Evolutionary conservation across 2,797 vertebrate genomes (phyloP).

Genomic region (Tapera naevia): DNA sequence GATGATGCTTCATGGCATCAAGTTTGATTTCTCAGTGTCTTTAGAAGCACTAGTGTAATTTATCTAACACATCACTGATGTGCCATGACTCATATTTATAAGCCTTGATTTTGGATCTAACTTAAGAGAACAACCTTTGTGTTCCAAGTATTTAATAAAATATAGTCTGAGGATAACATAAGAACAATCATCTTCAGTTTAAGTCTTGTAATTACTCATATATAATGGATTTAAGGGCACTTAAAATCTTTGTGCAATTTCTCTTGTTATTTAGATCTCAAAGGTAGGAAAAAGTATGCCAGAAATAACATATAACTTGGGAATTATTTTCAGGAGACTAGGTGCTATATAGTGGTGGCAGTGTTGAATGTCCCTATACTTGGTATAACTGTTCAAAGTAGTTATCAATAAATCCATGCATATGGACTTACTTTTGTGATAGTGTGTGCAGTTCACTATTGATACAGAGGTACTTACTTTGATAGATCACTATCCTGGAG

Average conservation of each 20-base stretch:
- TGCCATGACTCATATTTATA: not conserved
- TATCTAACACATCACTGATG: not conserved
- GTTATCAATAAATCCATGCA: not conserved
- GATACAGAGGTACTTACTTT: not conserved
- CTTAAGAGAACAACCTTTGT: not conserved
- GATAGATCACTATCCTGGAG: not conserved
- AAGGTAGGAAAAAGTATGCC: not conserved
- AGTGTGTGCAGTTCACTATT: not conserved
- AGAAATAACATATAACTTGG: not conserved
- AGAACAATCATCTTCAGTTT: not conserved
- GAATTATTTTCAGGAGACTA: not conserved
- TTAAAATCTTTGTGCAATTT: not conserved
- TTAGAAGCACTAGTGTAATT: not conserved
- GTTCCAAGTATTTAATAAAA: not conserved
- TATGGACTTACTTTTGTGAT: not conserved
- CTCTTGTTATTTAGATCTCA: not conserved
- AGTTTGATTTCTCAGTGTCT: not conserved
- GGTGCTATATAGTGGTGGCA: not conserved
- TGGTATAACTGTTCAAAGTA: not conserved
- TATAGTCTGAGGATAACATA: not conserved
- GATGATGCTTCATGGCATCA: not conserved
- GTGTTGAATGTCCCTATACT: not conserved
- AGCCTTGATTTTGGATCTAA: not conserved
- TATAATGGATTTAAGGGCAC: not conserved
- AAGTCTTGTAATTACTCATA: not conserved